A percentile compares a stretch with the other conserved stretches of the same genome.
These are phyloP conservation scores for Dione juno DNA, from an alignment of 2,888 invertebrate species.

Conservation along the genomic window DNA sequence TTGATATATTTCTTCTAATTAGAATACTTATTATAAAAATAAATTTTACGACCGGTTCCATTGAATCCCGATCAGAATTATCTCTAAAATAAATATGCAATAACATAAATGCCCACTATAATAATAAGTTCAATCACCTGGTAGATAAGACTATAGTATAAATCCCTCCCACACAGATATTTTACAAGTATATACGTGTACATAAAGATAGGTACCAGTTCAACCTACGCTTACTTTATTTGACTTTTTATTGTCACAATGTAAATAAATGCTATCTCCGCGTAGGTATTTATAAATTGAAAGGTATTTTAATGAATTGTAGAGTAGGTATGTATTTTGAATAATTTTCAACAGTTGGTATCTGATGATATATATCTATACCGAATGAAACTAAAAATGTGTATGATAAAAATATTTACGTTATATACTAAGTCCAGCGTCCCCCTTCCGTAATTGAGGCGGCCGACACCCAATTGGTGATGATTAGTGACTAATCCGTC, in stretches of 20 bases:
- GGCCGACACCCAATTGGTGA: slow-evolving; percentile 76
- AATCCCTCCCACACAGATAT: slow-evolving; percentile 33
- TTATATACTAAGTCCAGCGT: slow-evolving; percentile 24
- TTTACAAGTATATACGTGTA: slow-evolving; percentile 15
- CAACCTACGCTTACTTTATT: slow-evolving; percentile 27
- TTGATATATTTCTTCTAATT: neutral
- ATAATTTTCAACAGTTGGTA: neutral
- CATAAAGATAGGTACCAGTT: slow-evolving; percentile 2
- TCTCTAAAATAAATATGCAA: neutral
- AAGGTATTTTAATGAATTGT: neutral
- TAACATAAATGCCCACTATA: slow-evolving; percentile 8
- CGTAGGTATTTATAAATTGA: neutral
- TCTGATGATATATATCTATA: no score
- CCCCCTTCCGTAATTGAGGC: slow-evolving; percentile 59
- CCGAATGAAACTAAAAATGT: slow-evolving; percentile 7
- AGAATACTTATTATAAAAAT: neutral
- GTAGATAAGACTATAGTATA: slow-evolving; percentile 24
- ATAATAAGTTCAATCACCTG: slow-evolving; percentile 29
- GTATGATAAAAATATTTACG: slow-evolving; percentile 18
- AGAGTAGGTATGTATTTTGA: neutral
- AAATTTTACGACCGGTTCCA: neutral
- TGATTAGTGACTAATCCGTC: slow-evolving; percentile 82
- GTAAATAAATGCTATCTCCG: slow-evolving; percentile 27
- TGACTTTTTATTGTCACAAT: slow-evolving; percentile 27
- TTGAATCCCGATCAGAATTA: neutral